phyloP scores from a whole-genome alignment of 37 sponge, comb jelly and placozoan genomes.

The Ianthella basta region DNA sequence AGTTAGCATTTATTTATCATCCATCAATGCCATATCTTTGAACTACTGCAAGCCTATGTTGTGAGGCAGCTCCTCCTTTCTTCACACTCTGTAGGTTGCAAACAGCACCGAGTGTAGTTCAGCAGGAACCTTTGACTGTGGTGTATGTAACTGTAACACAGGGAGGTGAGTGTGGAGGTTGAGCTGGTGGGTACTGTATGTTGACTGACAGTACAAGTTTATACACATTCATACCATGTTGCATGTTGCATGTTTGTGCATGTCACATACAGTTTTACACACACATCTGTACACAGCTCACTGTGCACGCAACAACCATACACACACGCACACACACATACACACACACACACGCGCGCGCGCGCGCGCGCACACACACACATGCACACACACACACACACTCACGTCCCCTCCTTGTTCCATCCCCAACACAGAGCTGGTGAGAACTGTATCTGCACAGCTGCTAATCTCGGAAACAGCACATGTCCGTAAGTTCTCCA shows the following conservation, averaged over 20 bases:
- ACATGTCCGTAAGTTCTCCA: constrained; percentile 53
- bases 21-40: no score
- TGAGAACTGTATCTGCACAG: constrained; percentile 59
- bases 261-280: no score
- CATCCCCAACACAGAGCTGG: constrained; percentile 45
- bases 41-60: no score
- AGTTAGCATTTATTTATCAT: no score
- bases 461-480: constrained; percentile 3
- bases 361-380: background rate
- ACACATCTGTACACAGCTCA: no score
- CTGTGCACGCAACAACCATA: no score
- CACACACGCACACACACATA: background rate
- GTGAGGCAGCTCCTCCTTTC: no score
- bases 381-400: background rate
- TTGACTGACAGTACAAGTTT: no score
- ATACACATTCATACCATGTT: no score
- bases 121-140: constrained; percentile 68
- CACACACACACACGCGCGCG: background rate
- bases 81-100: no score
- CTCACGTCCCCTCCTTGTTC: background rate
- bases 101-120: constrained; percentile 28
- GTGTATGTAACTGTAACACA: constrained; percentile 64
- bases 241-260: no score
- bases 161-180: constrained; percentile 51
- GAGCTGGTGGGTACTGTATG: no score